Evolutionary conservation across 2,797 vertebrate genomes (phyloP).

Genomic region (Tinamus major): DNA sequence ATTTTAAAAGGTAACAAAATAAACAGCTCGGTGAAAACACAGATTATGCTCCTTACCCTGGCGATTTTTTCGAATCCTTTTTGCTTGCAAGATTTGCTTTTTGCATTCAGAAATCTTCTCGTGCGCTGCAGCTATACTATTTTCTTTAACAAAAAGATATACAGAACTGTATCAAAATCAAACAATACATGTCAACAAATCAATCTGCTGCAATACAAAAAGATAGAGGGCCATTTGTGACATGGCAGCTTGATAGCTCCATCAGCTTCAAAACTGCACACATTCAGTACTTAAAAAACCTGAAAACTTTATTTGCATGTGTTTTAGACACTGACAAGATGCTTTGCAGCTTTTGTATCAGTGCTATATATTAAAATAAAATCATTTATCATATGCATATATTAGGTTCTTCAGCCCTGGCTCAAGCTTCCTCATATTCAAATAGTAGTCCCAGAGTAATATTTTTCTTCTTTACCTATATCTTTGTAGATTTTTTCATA

Average conservation of each 20-base stretch:
- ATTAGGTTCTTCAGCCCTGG: neutral
- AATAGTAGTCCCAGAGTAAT: neutral
- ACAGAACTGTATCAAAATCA: neutral
- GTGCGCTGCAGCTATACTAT: slow-evolving; percentile 93
- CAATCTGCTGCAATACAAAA: neutral
- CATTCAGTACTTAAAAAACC: neutral
- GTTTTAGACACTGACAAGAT: neutral
- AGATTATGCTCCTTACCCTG: slow-evolving; percentile 84
- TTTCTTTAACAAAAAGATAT: slow-evolving; percentile 81
- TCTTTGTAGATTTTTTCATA: slow-evolving; percentile 95
- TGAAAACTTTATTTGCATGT: neutral
- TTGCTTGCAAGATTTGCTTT: slow-evolving; percentile 97
- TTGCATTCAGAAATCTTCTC: slow-evolving; percentile 98
- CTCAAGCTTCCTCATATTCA: neutral
- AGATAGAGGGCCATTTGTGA: neutral
- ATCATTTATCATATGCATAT: neutral
- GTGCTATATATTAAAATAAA: neutral
- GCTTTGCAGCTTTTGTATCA: neutral
- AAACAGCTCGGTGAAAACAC: neutral
- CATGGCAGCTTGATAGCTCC: neutral
- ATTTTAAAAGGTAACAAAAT: neutral
- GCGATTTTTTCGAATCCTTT: slow-evolving; percentile 97
- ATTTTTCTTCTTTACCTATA: slow-evolving; percentile 86
- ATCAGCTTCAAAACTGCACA: neutral
- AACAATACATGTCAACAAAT: neutral